phyloP scores from a whole-genome alignment of 2,888 invertebrate species.

The Pyrrhosoma nymphula region DNA sequence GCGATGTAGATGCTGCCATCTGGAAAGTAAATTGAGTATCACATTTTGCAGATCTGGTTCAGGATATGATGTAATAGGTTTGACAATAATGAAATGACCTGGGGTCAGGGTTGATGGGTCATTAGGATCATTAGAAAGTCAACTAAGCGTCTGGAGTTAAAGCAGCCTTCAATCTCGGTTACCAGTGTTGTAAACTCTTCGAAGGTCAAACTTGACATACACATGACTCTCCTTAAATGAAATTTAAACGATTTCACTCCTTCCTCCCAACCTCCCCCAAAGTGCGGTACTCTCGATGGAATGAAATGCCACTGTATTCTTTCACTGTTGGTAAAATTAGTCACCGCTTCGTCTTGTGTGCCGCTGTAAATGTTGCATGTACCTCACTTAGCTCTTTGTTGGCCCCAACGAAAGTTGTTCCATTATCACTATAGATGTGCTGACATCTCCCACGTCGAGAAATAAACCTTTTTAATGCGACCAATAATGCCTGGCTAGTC shows the following conservation, averaged over 20 bases:
- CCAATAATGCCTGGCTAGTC: background rate
- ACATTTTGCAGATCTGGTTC: slow-evolving; percentile 7
- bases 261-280: slow-evolving; percentile 10
- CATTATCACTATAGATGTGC: background rate
- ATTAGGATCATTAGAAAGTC: background rate
- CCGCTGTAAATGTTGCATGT: background rate
- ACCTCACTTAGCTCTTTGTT: background rate
- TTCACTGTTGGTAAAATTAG: background rate
- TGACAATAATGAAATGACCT: background rate
- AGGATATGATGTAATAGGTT: background rate
- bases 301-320: background rate
- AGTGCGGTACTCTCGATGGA: background rate
- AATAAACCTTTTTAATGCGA: background rate
- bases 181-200: background rate
- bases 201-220: background rate
- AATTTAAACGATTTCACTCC: background rate
- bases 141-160: background rate
- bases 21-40: slow-evolving; percentile 5
- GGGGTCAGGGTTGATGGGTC: background rate
- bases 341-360: background rate
- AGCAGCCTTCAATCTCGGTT: slow-evolving; percentile 19
- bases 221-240: background rate
- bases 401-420: background rate
- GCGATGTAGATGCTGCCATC: slow-evolving; percentile 24
- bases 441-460: background rate